These are phyloP conservation scores for Procambarus clarkii DNA, from an alignment of 1,140 invertebrate genomes.

Conservation along the genomic window DNA sequence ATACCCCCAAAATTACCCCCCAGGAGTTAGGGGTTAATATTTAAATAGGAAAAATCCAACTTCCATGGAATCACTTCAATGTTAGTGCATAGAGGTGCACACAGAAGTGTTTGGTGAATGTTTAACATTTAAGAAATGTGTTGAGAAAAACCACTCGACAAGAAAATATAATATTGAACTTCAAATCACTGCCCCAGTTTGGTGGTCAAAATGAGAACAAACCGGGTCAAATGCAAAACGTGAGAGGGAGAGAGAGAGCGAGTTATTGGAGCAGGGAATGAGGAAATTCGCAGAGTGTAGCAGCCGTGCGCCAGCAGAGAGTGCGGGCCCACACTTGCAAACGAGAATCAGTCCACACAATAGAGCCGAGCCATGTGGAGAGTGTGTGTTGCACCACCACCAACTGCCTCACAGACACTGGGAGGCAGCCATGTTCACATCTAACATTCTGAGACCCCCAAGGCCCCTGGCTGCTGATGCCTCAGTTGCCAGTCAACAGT, in stretches of 20 bases:
- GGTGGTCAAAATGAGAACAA: too few relatives aligned
- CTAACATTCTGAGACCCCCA: slow-evolving; percentile 22
- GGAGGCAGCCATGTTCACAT: slow-evolving; percentile 17
- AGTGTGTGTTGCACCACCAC: slow-evolving; percentile 3
- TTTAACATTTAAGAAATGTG: too few relatives aligned
- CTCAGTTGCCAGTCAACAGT: slow-evolving; percentile 26
- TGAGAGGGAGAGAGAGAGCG: too few relatives aligned
- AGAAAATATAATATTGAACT: too few relatives aligned
- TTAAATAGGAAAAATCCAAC: not conserved
- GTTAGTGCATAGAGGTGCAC: too few relatives aligned
- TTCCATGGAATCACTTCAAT: not conserved
- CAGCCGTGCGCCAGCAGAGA: not conserved
- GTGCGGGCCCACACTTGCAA: not conserved
- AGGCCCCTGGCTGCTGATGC: not conserved
- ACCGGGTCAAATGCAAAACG: too few relatives aligned
- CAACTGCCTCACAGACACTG: slow-evolving; percentile 25
- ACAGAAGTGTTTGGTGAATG: too few relatives aligned
- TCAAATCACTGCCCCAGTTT: too few relatives aligned
- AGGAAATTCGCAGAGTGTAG: not conserved
- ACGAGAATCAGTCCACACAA: not conserved
- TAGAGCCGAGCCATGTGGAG: not conserved
- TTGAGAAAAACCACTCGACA: too few relatives aligned
- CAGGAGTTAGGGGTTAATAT: not conserved
- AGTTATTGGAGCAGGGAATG: too few relatives aligned
- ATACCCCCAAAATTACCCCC: not conserved